Evolutionary conservation across 2,888 invertebrate genomes (phyloP), one percentile per base, ranked within the genome.

Genomic region (Ichneumoninae sp.): DNA sequence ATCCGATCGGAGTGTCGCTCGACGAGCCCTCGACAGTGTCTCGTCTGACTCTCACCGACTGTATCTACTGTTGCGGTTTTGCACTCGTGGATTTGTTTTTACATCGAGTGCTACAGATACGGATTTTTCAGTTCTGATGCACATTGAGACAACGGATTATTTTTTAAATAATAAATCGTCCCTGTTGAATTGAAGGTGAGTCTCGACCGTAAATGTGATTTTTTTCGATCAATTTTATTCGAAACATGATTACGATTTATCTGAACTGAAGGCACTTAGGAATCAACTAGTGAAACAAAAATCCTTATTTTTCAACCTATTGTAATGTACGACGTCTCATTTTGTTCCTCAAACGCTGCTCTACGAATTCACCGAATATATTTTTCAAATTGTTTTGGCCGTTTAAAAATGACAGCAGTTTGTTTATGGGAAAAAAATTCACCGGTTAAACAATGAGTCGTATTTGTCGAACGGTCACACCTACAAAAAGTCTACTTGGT

Each of bases 51-150:
- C 69, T 62, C 72, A 68, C 74, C 68, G 74, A 69, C 78, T 19
- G 50, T 26, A 70, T 62, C 72, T 16, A 78, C 72, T 65, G 65
- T 70, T 83, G 50, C 69, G 70, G 74, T 75, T 65, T 47, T n/a
- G 36, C 72, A 50, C 47, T 70, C 47, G 30, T 30, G 36, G 7
- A 30, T 33, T 62, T 79, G 54, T 50, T 36, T 16, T 6, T 68
- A 57, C 47, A 44, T 76, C 70, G 30, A 52, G 52, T 26, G 70
- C 36, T 36, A 0, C 50, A 44, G 68, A 40, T 26, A 57, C 57
- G 22, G 57, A 57, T 22, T 68, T 19, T 3, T 10, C n/a, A 1
- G 30, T 68, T 68, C 47, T 47, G 10, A 19, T 40, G 13, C 19
- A 6, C 22, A 8, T 13, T 54, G 4, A n/a, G 4, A 36, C 44